These are phyloP conservation scores for Drosophila pegasa DNA, from an alignment of 2,888 invertebrate species.

Conservation along the genomic window DNA sequence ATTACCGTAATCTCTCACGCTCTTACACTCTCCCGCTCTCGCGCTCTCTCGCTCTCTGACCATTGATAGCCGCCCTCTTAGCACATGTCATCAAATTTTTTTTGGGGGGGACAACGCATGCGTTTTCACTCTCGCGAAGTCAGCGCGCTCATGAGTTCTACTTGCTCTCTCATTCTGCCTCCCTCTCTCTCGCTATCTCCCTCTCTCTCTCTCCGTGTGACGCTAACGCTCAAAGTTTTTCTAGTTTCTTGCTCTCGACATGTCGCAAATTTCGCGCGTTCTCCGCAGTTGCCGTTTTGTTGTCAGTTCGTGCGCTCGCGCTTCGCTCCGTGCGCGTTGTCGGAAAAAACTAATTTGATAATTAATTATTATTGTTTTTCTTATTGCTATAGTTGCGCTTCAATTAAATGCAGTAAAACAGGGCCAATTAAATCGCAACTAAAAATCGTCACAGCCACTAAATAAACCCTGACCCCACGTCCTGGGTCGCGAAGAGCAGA, in stretches of 20 bases:
- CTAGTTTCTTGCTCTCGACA: background rate
- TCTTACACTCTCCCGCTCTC: background rate
- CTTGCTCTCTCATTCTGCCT: background rate
- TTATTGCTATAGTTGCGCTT: slow-evolving; percentile 11
- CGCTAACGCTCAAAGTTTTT: background rate
- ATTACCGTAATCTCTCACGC: background rate
- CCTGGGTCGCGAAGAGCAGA: slow-evolving; percentile 44
- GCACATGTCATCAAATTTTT: slow-evolving; percentile 8
- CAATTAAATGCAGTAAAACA: slow-evolving; percentile 23
- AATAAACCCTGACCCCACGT: slow-evolving; percentile 39
- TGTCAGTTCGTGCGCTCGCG: slow-evolving; percentile 38
- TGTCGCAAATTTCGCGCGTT: slow-evolving; percentile 40
- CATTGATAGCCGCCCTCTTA: slow-evolving; percentile 14
- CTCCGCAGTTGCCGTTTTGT: slow-evolving; percentile 55
- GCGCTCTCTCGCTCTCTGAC: slow-evolving; percentile 6
- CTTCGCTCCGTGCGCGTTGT: slow-evolving; percentile 10
- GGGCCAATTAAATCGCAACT: slow-evolving; percentile 26
- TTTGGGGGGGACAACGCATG: slow-evolving; percentile 42
- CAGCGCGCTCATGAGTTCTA: slow-evolving; percentile 8
- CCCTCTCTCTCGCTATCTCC: slow-evolving; percentile 10
- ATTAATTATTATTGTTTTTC: slow-evolving; percentile 60
- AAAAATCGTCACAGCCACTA: background rate
- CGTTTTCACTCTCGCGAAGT: slow-evolving; percentile 11
- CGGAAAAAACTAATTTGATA: slow-evolving; percentile 48
- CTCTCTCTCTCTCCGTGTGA: slow-evolving; percentile 8